Evolutionary conservation across 2,113 vertebrate species (phyloP), one percentile per base, ranked within the genome.

Genomic region (Odocoileus virginianus): DNA sequence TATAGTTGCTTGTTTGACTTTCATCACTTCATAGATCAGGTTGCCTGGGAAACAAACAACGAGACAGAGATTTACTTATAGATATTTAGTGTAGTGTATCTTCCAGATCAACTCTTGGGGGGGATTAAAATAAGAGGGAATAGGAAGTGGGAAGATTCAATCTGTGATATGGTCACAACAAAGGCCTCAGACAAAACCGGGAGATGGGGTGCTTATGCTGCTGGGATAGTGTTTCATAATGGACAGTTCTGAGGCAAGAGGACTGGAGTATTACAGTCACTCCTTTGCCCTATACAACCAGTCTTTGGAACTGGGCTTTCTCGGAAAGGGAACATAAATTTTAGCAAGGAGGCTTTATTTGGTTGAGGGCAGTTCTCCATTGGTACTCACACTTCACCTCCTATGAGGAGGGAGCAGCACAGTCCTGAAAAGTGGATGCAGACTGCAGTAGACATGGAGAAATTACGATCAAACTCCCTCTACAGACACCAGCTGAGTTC

Each of bases 41-140:
- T 95, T 97, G 25, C n/a, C 90, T 79, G 28, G 85, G 71, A 95
- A 93, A 96, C 27, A 91, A 82, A 94, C 45, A 95, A 28, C 27
- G 61, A 92, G 25, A 14, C 43, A 40, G 11, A 89, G 40, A 85
- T 86, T 88, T 47, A 12, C 52, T 86, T 58, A 40, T 40, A 81
- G 11, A 76, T 6, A 15, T 93, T 58, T 67, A 30, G 28, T 92
- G 60, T 0, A 19, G 1, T 54, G 3, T 76, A 7, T 12, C 23
- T 36, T 82, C 47, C 19, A 67, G 11, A 61, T 57, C 52, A 64
- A 16, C 2, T 25, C 19, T 36, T 58, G 50, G 33, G 7, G 55
- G 9, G 28, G 3, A 4, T 13, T 36, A 54, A 88, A 92, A 27
- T 8, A 94, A 57, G 11, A 92, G 27, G 6, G 5, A 78, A 21